Base-by-base conservation (phyloP, 2,797 vertebrate genomes). In the Phataginus tricuspis region DNA sequence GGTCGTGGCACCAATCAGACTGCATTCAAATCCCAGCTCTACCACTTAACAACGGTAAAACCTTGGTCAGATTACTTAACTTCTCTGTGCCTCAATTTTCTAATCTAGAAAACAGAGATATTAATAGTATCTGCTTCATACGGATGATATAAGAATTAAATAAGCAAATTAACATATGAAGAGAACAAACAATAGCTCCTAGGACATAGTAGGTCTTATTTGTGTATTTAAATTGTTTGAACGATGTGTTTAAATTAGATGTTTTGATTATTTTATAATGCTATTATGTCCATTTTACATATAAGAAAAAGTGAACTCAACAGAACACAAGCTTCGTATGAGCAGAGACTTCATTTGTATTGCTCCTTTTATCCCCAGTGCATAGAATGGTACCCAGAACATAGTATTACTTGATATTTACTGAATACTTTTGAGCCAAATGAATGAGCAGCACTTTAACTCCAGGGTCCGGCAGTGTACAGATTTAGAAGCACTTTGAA, bases 21-120 rank as follows among this genome's bases (percentile, higher is more conserved):
- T 61, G 42, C 21, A 14, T 91, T 95, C 53, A 71, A 86, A 82
- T 95, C 18, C 23, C 53, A 95, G 53, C 61, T 90, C 68, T 42
- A n/a, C 15, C 37, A 37, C 49, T 88, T 74, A 84, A 69, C 34
- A 74, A 72, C 57, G 39, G 8, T 71, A 15, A 45, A 29, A 74
- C 12, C 51, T 84, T 88, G 66, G 34, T 21, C 7, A 85, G 31
- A 37, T 45, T 75, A 63, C 31, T 71, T 83, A 57, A 75, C n/a
- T 77, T 83, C 55, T 90, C 63, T 83, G 27, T 64, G 49, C 51
- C 45, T 75, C 66, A 85, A 39, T 69, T 80, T 91, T 92, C 61
- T 63, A 75, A 71, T 42, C 23, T 90, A n/a, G 64, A 86, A 86
- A 69, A 72, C 49, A 79, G 59, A 80, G 13, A 66, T 45, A 42